Evolutionary conservation across 2,113 vertebrate genomes (phyloP).

Genomic region (Gymnogyps californianus): DNA sequence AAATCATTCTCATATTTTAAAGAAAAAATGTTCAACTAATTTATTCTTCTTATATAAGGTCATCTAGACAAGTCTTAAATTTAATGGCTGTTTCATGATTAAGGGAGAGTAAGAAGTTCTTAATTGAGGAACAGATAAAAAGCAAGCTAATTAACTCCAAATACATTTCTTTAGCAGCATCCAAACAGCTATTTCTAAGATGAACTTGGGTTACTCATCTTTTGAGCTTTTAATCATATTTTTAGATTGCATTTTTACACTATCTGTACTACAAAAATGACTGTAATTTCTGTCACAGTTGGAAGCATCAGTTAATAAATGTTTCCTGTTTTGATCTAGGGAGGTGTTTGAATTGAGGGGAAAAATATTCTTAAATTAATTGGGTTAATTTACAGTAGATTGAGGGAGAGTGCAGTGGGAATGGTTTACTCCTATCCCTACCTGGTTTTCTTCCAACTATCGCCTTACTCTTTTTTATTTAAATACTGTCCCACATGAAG

Average conservation of each 20-base stretch:
- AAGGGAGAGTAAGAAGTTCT: slow-evolving; percentile 66
- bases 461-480: neutral
- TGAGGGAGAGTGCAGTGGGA: neutral
- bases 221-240: slow-evolving; percentile 78
- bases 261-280: slow-evolving; percentile 80
- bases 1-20: slow-evolving; percentile 31
- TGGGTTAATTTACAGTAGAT: slow-evolving; percentile 24
- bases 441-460: neutral
- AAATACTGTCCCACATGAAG: neutral
- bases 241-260: slow-evolving; percentile 80
- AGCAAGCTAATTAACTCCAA: slow-evolving; percentile 77
- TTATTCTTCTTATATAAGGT: slow-evolving; percentile 68
- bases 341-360: slow-evolving; percentile 58
- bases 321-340: slow-evolving; percentile 68
- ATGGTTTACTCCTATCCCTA: neutral
- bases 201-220: slow-evolving; percentile 75
- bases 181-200: slow-evolving; percentile 67
- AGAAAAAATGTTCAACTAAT: slow-evolving; percentile 67
- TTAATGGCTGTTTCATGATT: slow-evolving; percentile 73
- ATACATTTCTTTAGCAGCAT: slow-evolving; percentile 68
- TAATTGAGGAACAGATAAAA: slow-evolving; percentile 77
- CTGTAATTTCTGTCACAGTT: slow-evolving; percentile 83
- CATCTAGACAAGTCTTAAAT: slow-evolving; percentile 71
- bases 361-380: slow-evolving; percentile 35
- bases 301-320: slow-evolving; percentile 81